These are phyloP conservation scores for Mizuhopecten yessoensis DNA, from an alignment of 1,140 invertebrate species.

Conservation along the genomic window DNA sequence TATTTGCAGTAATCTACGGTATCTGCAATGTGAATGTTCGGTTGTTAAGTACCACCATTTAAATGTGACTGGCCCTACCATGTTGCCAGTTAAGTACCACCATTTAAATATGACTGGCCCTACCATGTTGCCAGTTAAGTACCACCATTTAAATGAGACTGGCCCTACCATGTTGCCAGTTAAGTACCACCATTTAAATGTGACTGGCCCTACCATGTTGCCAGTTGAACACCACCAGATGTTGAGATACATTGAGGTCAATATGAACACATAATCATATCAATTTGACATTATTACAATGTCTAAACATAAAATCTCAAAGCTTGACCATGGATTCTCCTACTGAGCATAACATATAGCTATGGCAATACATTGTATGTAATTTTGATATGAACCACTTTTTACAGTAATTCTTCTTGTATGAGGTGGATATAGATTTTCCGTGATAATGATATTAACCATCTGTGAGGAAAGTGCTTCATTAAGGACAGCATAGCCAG, in stretches of 20 bases:
- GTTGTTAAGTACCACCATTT: no score
- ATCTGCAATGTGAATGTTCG: neutral
- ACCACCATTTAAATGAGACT: no score
- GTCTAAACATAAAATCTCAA: neutral
- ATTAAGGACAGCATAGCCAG: neutral
- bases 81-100: neutral
- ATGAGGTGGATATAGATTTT: constrained; percentile 6
- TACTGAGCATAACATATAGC: neutral
- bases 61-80: neutral
- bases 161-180: neutral
- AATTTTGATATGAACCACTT: neutral
- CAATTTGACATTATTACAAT: neutral
- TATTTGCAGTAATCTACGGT: neutral
- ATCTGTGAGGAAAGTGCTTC: neutral
- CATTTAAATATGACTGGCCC: no score
- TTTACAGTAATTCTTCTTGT: neutral
- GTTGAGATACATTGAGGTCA: neutral
- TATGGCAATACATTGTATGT: neutral
- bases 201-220: neutral
- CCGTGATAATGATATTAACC: neutral
- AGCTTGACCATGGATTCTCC: neutral
- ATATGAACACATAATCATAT: neutral
- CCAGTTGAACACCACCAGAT: neutral
- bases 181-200: no score
- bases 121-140: neutral